phyloP scores from a whole-genome alignment of 2,797 vertebrate genomes.

The Poecilia picta region DNA sequence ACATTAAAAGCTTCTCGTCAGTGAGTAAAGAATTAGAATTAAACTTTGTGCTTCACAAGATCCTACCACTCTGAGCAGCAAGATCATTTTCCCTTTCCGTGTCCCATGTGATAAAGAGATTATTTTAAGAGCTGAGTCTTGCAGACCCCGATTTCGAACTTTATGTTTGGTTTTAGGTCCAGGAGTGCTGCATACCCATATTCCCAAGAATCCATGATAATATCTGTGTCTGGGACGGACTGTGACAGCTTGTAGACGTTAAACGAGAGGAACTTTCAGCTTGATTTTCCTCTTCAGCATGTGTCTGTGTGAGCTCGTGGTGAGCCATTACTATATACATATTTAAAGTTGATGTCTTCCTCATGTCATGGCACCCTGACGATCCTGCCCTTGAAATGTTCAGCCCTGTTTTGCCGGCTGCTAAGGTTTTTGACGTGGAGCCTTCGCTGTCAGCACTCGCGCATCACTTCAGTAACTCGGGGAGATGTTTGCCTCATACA shows the following conservation, averaged over 20 bases:
- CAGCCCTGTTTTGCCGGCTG: conserved; percentile 62
- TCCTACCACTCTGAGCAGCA: background rate
- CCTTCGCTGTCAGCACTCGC: conserved; percentile 41
- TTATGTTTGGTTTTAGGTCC: conserved; percentile 8
- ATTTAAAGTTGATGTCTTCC: conserved; percentile 68
- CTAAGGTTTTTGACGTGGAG: conserved; percentile 51
- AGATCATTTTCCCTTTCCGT: conserved; percentile 7
- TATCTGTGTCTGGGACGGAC: conserved; percentile 13
- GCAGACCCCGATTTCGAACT: background rate
- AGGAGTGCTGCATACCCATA: background rate
- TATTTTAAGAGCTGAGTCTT: background rate
- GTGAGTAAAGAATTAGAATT: background rate
- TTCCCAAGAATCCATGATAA: background rate
- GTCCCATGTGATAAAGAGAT: conserved; percentile 5
- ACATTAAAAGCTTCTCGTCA: background rate
- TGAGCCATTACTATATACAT: conserved; percentile 58
- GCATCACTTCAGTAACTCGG: conserved; percentile 19
- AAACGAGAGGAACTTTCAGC: conserved; percentile 35
- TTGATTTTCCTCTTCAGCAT: conserved; percentile 15
- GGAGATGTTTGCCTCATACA: conserved; percentile 18
- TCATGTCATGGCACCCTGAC: conserved; percentile 51
- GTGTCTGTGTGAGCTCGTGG: conserved; percentile 15
- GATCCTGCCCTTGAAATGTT: conserved; percentile 48
- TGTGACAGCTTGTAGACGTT: conserved; percentile 40
- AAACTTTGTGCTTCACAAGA: background rate